A percentile compares a stretch with the other conserved stretches of the same genome.
Conservation (phyloP, 2,113 vertebrate genomes). For the Casuarius casuarius region DNA sequence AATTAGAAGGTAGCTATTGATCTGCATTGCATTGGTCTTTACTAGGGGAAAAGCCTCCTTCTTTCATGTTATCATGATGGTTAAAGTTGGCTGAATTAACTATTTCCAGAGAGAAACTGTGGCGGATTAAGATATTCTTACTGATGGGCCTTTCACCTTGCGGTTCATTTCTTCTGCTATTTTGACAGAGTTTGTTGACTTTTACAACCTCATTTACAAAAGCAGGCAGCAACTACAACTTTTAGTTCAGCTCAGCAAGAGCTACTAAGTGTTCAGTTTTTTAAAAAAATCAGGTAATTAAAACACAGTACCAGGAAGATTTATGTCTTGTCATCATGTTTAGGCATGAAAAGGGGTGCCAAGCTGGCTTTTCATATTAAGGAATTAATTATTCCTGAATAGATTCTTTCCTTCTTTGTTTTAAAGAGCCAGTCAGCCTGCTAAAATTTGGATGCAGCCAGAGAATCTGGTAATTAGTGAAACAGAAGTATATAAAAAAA, state of each 20-base stretch:
- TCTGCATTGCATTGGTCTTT: not conserved
- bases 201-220: not conserved
- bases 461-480: not conserved
- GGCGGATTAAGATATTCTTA: too few species aligned
- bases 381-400: conserved; percentile 3
- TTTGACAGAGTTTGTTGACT: not conserved
- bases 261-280: not conserved
- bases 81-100: not conserved
- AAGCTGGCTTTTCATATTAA: not conserved
- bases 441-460: not conserved
- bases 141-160: not conserved
- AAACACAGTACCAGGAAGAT: not conserved
- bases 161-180: not conserved
- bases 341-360: not conserved
- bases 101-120: not conserved
- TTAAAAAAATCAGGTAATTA: not conserved
- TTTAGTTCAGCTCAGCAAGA: not conserved
- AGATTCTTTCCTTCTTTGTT: not conserved
- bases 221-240: not conserved
- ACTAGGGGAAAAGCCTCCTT: not conserved
- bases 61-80: not conserved
- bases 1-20: not conserved
- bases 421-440: not conserved
- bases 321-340: not conserved
- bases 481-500: not conserved